Base-by-base conservation (phyloP, 2,888 invertebrate genomes). In the Leptinotarsa rubiginosa region DNA sequence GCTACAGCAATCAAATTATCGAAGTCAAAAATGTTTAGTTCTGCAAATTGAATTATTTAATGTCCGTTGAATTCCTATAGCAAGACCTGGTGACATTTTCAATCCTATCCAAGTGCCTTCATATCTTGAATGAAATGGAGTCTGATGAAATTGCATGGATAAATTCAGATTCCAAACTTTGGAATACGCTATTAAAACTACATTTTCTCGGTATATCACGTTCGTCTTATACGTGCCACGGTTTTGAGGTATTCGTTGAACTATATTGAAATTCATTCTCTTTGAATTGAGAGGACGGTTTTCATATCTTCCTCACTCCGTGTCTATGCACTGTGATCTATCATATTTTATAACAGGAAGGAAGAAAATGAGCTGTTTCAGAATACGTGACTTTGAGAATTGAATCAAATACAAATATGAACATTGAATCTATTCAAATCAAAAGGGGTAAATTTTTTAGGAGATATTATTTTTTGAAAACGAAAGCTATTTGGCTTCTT, bases 401-500 rank as follows among this genome's bases (percentile, higher is more conserved):
- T 16, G 41, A 12, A 41, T 41, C 2, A 10, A 41, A 41, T 41
- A 41, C 12, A 41, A 41, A 41, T 41, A 41, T 41, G 41, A 41
- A 41, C 41, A 41, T 10, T 1, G 1, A 41, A 12, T 41, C 10
- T 10, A 41, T 41, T 41, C 41, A 41, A 10, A 41, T 10, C 10
- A 10, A 41, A 41, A 41, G 41, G 31, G 31, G 20, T 7, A 1
- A 31, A 25, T 7, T 31, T 31, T 31, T 31, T 31, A 7, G 31
- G 31, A 5, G 31, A 7, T 1, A 7, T 1, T 31, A 7, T 1
- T 7, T 31, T 31, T 31, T 31, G 31, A 1, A 1, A 31, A 31
- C 0, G 0, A 0, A 1, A 1, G 5, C 1, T 7, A 5, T 1
- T 31, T 31, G 31, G 5, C 31, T 31, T 31, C 1, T 1, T 7